Conservation (phyloP, 2,113 vertebrate species). For the Corythornis cristatus region DNA sequence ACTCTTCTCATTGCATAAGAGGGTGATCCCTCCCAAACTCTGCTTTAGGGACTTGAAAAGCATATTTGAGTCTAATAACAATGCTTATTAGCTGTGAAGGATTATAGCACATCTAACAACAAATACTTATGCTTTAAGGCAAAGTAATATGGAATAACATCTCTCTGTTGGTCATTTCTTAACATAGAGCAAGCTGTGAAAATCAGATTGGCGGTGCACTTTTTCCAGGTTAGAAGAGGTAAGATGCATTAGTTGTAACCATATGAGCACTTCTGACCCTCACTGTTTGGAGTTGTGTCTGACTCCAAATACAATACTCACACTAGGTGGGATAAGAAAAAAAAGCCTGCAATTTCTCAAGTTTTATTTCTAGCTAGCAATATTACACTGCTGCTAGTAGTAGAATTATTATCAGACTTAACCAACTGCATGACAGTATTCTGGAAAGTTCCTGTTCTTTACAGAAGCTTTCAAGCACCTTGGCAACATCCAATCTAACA, state of each 20-base stretch:
- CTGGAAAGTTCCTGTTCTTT: not conserved
- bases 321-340: not conserved
- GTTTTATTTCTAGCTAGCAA: not conserved
- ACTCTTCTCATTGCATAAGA: not conserved
- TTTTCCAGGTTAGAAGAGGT: not conserved
- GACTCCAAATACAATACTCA: not conserved
- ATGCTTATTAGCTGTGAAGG: not conserved
- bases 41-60: not conserved
- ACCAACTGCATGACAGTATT: not conserved
- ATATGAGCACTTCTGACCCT: not conserved
- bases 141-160: not conserved
- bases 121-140: not conserved
- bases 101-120: too few relatives aligned
- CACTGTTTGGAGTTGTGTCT: not conserved
- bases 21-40: not conserved
- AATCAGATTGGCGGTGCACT: not conserved
- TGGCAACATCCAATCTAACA: not conserved
- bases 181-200: not conserved
- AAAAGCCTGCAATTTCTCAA: not conserved
- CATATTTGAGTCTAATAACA: not conserved
- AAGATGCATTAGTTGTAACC: not conserved
- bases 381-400: not conserved
- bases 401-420: not conserved
- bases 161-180: not conserved
- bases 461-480: not conserved